These are phyloP conservation scores for Periphyllus acericola DNA, from an alignment of 2,888 invertebrate species.

Conservation along the genomic window DNA sequence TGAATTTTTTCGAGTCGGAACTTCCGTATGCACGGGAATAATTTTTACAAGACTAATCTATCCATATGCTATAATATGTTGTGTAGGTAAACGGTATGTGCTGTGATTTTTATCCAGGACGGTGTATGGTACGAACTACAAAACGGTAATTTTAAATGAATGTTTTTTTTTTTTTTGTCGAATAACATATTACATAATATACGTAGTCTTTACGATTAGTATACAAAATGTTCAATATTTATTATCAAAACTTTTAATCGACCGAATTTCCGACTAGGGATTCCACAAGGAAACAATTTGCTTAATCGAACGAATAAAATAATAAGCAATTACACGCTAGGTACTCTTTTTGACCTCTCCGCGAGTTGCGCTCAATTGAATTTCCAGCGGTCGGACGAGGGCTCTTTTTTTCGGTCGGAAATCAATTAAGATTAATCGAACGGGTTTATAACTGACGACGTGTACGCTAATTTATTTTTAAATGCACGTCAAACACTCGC, in stretches of 20 bases:
- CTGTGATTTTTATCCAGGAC: too few species aligned
- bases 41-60: too few species aligned
- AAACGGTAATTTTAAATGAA: too few species aligned
- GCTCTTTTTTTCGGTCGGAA: background rate
- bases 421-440: slow-evolving; percentile 15
- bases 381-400: background rate
- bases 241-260: background rate
- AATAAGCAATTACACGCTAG: background rate
- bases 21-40: too few species aligned
- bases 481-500: background rate
- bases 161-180: too few species aligned
- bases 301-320: background rate
- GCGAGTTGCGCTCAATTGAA: background rate
- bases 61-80: too few species aligned
- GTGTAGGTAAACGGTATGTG: too few species aligned
- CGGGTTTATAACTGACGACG: slow-evolving; percentile 1
- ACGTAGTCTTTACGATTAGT: background rate
- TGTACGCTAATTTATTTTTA: slow-evolving; percentile 22
- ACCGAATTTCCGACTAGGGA: background rate
- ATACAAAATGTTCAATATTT: background rate
- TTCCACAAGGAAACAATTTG: background rate
- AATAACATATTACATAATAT: too few species aligned
- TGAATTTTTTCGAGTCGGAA: too few species aligned
- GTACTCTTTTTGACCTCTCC: background rate
- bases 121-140: too few species aligned